A percentile compares a stretch with the other conserved stretches of the same genome.
Conservation (phyloP, 1,140 invertebrate species). For the Ridgeia piscesae region DNA sequence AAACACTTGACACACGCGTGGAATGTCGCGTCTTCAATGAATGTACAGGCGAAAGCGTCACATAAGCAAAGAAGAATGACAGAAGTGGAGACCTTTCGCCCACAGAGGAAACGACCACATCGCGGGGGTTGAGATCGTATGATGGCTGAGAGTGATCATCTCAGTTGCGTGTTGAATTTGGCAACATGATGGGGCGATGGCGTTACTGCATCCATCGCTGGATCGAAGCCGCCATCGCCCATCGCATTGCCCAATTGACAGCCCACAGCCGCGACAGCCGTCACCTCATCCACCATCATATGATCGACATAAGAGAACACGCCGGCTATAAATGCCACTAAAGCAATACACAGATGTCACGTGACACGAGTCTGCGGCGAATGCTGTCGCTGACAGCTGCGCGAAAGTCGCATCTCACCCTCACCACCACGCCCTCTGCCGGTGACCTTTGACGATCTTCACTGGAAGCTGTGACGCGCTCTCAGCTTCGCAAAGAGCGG, state of each 20-base stretch:
- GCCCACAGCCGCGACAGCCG: neutral
- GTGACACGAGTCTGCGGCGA: too few relatives aligned
- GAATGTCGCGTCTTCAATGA: neutral
- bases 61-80: neutral
- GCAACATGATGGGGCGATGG: neutral
- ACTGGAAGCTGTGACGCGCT: neutral
- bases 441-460: neutral
- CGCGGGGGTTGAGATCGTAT: neutral
- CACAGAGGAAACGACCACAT: neutral
- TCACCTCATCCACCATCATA: neutral
- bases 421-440: neutral
- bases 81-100: neutral
- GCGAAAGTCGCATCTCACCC: neutral
- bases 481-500: neutral
- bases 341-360: neutral
- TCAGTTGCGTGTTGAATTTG: neutral
- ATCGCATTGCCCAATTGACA: neutral
- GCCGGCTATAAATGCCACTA: neutral
- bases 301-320: neutral
- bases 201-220: neutral
- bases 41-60: neutral
- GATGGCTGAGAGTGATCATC: neutral
- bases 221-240: neutral
- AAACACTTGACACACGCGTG: neutral
- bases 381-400: neutral